Evolutionary conservation across 2,888 invertebrate species (phyloP).

Genomic region (Scaptomyza caliginosa): DNA sequence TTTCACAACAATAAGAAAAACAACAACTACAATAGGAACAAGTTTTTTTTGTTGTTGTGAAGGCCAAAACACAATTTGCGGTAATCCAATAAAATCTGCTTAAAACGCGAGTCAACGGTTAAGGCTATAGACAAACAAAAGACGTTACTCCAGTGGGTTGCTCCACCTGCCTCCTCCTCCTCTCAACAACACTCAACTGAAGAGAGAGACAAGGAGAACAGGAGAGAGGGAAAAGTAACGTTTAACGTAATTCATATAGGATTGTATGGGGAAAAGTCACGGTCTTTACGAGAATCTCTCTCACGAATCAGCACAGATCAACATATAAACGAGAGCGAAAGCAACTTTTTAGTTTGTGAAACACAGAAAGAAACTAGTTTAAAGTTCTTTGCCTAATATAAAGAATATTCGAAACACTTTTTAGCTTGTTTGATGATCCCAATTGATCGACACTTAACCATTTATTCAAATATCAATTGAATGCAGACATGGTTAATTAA

Average conservation of each 20-base stretch:
- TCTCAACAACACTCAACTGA: conserved; percentile 4
- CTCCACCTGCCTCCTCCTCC: not conserved
- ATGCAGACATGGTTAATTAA: conserved; percentile 24
- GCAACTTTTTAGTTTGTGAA: not conserved
- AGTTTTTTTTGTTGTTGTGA: conserved; percentile 12
- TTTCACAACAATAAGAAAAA: conserved; percentile 13
- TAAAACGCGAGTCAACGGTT: conserved; percentile 36
- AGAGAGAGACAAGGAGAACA: not conserved
- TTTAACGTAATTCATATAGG: no score
- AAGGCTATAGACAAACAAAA: conserved; percentile 12
- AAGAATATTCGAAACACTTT: not conserved
- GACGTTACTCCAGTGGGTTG: not conserved
- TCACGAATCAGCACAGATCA: conserved; percentile 57
- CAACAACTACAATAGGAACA: not conserved
- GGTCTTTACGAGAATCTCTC: conserved; percentile 31
- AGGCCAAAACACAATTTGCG: conserved; percentile 52
- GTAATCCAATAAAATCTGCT: conserved; percentile 65
- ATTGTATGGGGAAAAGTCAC: conserved; percentile 42
- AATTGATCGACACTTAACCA: conserved; percentile 51
- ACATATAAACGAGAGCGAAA: conserved; percentile 32
- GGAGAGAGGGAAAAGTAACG: no score
- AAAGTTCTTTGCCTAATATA: not conserved
- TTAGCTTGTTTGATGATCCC: conserved; percentile 28
- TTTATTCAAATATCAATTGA: conserved; percentile 49
- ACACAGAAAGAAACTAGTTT: not conserved